These are phyloP conservation scores for Bombylius major DNA, from an alignment of 2,888 invertebrate genomes.

Conservation along the genomic window DNA sequence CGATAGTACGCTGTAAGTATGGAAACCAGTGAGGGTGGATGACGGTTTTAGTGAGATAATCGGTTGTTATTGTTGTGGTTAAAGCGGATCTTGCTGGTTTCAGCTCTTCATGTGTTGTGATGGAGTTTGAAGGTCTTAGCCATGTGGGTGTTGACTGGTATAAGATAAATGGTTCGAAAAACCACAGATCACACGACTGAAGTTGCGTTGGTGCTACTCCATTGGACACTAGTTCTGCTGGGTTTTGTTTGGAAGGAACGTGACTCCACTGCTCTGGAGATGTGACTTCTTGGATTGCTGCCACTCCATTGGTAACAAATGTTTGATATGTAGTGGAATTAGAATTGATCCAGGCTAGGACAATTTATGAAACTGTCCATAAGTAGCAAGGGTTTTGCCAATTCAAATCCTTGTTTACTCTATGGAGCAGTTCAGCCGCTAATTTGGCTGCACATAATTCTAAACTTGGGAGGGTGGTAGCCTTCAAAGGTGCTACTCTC, in stretches of 20 bases:
- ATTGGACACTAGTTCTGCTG: not conserved
- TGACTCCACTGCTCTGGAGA: not conserved
- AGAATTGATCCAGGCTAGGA: not conserved
- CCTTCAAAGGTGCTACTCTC: too few species aligned
- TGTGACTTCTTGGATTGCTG: not conserved
- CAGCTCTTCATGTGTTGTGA: too few species aligned
- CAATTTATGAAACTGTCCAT: not conserved
- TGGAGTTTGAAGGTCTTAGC: not conserved
- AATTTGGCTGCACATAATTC: too few species aligned
- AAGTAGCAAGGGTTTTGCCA: too few species aligned
- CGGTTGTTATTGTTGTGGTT: too few species aligned
- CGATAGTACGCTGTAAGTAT: too few species aligned
- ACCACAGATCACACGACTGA: not conserved
- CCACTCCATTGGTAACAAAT: not conserved
- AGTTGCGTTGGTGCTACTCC: not conserved
- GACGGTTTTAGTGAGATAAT: not conserved
- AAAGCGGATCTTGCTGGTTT: too few species aligned
- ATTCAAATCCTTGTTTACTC: too few species aligned
- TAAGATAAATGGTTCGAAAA: not conserved
- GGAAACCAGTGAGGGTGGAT: not conserved
- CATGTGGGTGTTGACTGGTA: not conserved
- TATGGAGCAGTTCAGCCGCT: too few species aligned
- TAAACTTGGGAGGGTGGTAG: too few species aligned
- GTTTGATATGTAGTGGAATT: not conserved
- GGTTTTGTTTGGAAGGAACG: not conserved